Conservation (phyloP, 2,797 vertebrate genomes). For the Merluccius polli region DNA sequence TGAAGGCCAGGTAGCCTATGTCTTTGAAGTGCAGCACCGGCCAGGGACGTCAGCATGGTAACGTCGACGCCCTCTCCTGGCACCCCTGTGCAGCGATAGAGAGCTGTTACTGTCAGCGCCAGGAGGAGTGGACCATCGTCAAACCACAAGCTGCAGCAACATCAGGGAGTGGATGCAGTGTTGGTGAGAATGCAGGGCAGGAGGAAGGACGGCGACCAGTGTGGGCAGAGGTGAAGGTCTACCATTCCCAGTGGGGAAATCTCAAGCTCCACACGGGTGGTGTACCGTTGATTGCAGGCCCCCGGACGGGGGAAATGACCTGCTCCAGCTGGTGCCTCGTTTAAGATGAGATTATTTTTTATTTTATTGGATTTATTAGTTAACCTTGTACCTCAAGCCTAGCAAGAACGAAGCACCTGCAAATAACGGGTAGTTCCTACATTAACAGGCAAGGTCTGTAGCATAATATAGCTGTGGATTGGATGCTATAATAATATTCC, state of each 20-base stretch:
- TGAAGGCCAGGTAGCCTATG: neutral
- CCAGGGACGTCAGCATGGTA: neutral
- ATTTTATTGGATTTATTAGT: no score
- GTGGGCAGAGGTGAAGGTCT: neutral
- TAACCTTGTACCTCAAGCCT: no score
- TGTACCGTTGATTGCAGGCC: neutral
- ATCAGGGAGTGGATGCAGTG: neutral
- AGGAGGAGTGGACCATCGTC: neutral
- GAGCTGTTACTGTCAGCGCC: neutral
- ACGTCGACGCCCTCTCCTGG: neutral
- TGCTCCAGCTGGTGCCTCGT: neutral
- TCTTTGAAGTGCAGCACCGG: slow-evolving; percentile 6
- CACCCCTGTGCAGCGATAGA: neutral
- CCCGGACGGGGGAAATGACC: neutral
- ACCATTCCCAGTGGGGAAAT: neutral
- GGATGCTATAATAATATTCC: no score
- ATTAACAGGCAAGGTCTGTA: no score
- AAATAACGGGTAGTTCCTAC: fast-evolving
- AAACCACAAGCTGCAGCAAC: neutral
- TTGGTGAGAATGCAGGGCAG: neutral
- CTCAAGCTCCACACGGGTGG: neutral
- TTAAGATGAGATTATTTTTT: no score
- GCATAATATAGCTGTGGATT: no score
- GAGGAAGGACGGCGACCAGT: neutral
- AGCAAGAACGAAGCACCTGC: no score